Base-by-base conservation (phyloP, 1,140 invertebrate species). In the Hylaeus anthracinus region DNA sequence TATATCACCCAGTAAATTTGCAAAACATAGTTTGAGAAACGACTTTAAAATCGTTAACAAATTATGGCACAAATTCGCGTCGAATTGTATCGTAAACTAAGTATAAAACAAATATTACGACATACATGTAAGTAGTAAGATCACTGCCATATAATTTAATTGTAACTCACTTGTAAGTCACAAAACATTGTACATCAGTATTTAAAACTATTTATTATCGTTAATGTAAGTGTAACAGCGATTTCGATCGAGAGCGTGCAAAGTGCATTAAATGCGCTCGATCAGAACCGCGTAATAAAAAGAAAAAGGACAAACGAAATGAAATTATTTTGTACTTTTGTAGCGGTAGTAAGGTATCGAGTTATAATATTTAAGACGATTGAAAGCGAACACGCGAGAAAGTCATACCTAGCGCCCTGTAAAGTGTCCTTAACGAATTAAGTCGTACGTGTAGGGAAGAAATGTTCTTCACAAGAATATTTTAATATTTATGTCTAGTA, bases 151-250 rank as follows among this genome's bases (percentile, higher is more conserved):
- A 89, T 86, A 89, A 79, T 83, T 83, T 89, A 86, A 88, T 87
- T 87, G 66, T 84, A 87, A 87, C 70, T 84, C 81, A 84, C 80
- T 85, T 81, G 76, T 88, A 90, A 90, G 86, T 82, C 84, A 85
- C 61, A 51, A 83, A 86, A 91, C 86, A 90, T 67, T 93, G 92
- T 93, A 92, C 86, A 93, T 93, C 92, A 93, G 92, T 93, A 93
- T 93, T 93, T 93, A 93, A 91, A 88, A 83, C 84, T 88, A 90
- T 93, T 93, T 93, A 93, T 93, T 93, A 91, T 89, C 87, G 80
- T 86, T 90, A 89, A 86, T 82, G 72, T 92, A 90, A 90, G 89
- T 88, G 60, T 9, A 67, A 77, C 53, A 63, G n/a, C 55, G 80
- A 72, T 75, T 65, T 86, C 61, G 81, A 67, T 67, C 55, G 64